Evolutionary conservation across 2,888 invertebrate species (phyloP).

Genomic region (Rhagium mordax): DNA sequence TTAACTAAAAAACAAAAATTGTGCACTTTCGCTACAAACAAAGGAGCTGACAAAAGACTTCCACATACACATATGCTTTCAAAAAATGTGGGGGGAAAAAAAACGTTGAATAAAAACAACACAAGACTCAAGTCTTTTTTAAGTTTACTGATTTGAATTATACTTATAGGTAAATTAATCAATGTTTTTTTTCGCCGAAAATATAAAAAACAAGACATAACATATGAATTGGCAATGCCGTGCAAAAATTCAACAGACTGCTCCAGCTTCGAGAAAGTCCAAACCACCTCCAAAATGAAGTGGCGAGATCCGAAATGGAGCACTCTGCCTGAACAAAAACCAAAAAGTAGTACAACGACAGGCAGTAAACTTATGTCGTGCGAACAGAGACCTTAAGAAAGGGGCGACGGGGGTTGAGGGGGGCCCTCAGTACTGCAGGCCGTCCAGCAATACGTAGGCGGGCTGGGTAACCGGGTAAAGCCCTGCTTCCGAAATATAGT

Average conservation of each 20-base stretch:
- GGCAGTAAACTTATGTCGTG: conserved; percentile 45
- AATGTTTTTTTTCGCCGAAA: background rate
- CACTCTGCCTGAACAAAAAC: conserved; percentile 25
- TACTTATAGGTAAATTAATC: no score
- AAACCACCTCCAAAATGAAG: no score
- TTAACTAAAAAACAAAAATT: background rate
- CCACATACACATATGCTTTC: no score
- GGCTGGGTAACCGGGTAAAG: conserved; percentile 73
- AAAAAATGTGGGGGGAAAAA: background rate
- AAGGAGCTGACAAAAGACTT: no score
- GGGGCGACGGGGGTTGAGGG: conserved; percentile 63
- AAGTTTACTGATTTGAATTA: no score
- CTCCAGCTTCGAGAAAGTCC: no score
- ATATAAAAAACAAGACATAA: background rate
- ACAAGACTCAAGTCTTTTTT: no score
- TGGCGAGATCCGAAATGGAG: background rate
- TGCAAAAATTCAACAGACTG: background rate
- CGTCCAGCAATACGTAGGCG: conserved; percentile 76
- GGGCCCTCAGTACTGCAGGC: conserved; percentile 76
- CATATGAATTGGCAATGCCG: background rate
- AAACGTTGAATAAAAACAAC: background rate
- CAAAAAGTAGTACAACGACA: conserved; percentile 48
- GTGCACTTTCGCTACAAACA: background rate
- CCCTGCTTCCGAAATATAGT: conserved; percentile 70
- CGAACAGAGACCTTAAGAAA: conserved; percentile 66